Conservation (phyloP, 1,140 invertebrate genomes). For the Procambarus clarkii region DNA sequence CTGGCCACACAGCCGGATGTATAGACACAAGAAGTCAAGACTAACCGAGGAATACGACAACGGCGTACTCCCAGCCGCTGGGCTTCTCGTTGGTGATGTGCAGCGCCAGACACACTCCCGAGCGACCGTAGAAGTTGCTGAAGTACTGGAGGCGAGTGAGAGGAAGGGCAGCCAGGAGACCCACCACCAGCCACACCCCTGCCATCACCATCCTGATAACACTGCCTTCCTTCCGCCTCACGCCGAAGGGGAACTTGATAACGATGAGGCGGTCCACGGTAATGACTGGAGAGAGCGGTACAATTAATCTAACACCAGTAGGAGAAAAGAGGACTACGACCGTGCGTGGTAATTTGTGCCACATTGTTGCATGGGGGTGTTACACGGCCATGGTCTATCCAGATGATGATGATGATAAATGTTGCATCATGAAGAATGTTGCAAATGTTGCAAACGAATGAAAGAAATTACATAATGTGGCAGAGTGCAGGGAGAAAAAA, state of each 20-base stretch:
- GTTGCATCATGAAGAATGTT: too few species aligned
- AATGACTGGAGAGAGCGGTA: constrained; percentile 78
- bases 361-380: too few species aligned
- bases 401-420: background rate
- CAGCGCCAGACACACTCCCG: constrained; percentile 80
- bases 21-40: too few species aligned
- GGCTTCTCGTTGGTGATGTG: constrained; percentile 79
- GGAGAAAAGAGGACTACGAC: too few species aligned
- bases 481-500: too few species aligned
- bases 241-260: constrained; percentile 80
- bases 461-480: too few species aligned
- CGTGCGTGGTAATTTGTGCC: too few species aligned
- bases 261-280: constrained; percentile 79
- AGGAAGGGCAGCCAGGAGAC: constrained; percentile 77
- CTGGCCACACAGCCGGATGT: too few species aligned
- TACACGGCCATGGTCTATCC: too few species aligned
- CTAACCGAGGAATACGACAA: constrained; percentile 79
- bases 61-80: constrained; percentile 81
- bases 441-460: too few species aligned
- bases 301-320: too few species aligned
- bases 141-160: constrained; percentile 78
- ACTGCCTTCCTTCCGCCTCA: constrained; percentile 76
- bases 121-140: constrained; percentile 80
- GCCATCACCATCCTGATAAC: constrained; percentile 77
- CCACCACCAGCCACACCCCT: constrained; percentile 77